Evolutionary conservation across 2,888 invertebrate genomes (phyloP).

Genomic region (Syritta pipiens): DNA sequence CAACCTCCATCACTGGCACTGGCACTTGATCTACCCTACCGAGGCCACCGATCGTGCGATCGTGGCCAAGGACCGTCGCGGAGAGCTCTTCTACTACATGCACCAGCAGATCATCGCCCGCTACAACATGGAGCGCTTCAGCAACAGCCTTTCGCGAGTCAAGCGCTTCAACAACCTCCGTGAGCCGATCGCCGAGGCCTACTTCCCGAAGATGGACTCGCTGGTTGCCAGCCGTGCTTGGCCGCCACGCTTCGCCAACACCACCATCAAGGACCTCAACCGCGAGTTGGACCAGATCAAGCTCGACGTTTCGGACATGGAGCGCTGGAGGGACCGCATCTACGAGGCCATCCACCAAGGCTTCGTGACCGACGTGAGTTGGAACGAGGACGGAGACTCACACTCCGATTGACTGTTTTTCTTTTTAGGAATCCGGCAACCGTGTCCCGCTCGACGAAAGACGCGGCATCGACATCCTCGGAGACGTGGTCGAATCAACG

Average conservation of each 20-base stretch:
- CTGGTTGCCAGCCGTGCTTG: conserved; percentile 87
- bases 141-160: conserved; percentile 84
- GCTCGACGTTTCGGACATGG: conserved; percentile 85
- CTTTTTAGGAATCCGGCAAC: conserved; percentile 81
- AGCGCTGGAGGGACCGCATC: conserved; percentile 88
- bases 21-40: conserved; percentile 87
- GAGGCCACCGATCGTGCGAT: conserved; percentile 82
- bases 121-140: conserved; percentile 88
- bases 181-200: conserved; percentile 87
- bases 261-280: conserved; percentile 82
- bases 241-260: conserved; percentile 85
- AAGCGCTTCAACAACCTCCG: conserved; percentile 84
- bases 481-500: conserved; percentile 89
- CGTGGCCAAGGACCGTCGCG: conserved; percentile 84
- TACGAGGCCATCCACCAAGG: conserved; percentile 85
- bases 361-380: conserved; percentile 81
- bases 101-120: conserved; percentile 83
- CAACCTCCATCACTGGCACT: conserved; percentile 82
- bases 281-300: conserved; percentile 85
- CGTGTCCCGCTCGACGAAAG: conserved; percentile 82
- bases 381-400: too few relatives aligned
- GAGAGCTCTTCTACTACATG: conserved; percentile 91
- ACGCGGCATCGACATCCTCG: conserved; percentile 88
- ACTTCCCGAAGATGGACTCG: conserved; percentile 91
- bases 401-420: not conserved